Base-by-base conservation (phyloP, 2,113 vertebrate species). In the Callionymus lyra region DNA sequence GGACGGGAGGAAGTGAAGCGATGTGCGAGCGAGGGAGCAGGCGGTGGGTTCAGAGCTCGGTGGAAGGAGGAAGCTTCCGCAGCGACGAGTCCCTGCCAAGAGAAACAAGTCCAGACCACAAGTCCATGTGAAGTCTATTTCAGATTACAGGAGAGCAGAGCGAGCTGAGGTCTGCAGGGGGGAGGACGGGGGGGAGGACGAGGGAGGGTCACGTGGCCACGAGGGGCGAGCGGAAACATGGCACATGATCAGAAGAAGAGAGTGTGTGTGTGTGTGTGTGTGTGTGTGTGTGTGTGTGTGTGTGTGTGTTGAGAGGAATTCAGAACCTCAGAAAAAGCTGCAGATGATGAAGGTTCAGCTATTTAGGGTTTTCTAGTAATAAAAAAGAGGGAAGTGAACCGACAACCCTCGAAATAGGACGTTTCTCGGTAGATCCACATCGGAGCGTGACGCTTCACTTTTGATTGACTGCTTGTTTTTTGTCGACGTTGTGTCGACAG, bases 91-190 rank as follows among this genome's bases (percentile, higher is more conserved):
- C 83, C 74, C 75, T 65, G 88, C 90, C 90, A 93, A 91, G 80
- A 88, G 88, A 90, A 91, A 90, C 87, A 90, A 84, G 85, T 79
- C 75, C 85, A 84, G 86, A 87, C 88, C 86, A 87, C 86, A 85
- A 79, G 74, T 60, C 82, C 90, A 91, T 86, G 82, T 88, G 89
- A 90, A 91, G 90, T 77, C 86, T 78, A 89, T 91, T 89, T 87
- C 72, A 84, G 82, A 87, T 87, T 86, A 89, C 71, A 42, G 68
- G 56, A 56, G 53, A 10, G 42, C 13, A 3, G 45, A 14, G 0
- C 41, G 42, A 13, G 34, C 12, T 12, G 34, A 13, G 34, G 33
- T 34, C 15, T 13, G 37, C 38, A 31, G 42, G n/a, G 17, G 13
- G 16, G 55, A 56, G 55, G 40, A 46, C 47, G 47, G 49, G 9